Base-by-base conservation (phyloP, 2,113 vertebrate species). In the Dasyurus viverrinus region DNA sequence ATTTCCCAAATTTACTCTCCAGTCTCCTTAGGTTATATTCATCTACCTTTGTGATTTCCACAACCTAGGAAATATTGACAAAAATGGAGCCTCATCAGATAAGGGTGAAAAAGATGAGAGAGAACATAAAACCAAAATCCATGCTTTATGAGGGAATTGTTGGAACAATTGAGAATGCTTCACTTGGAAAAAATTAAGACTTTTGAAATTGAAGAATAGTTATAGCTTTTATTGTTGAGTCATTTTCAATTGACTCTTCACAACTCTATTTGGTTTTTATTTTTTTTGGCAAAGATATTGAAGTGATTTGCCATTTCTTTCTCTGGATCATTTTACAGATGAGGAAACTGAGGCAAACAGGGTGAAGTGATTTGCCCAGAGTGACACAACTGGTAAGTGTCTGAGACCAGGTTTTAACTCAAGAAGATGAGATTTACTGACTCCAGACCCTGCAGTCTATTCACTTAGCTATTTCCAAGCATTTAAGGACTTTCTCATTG, bases 291-390 rank as follows among this genome's bases (percentile, higher is more conserved):
- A 76, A n/a, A 76, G 36, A 76, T 76, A 19, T 16, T 19, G 1
- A 30, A 76, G 1, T 76, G 68, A 16, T n/a, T 76, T 76, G 14
- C 68, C 68, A 76, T 36, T n/a, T 76, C 36, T 14, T n/a, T n/a
- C 68, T 76, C 36, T 7, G 7, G 68, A 16, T n/a, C 91, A 22
- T 2, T 11, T 54, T 5, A 7, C 47, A 47, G 55, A 12, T 0
- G 6, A 76, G 6, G 26, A 11, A 27, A 23, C 1, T 0, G 68
- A 54, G 30, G 46, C 50, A 68, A 12, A 50, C 2, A 22, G 0
- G 14, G 57, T 57, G 0, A 0, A 7, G 0, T 0, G 19, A n/a
- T 48, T 24, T 27, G 26, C 3, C 25, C 30, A 0, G 19, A 0
- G 42, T 53, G 48, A 9, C 0, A 2, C 27, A 3, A 0, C 30